A percentile compares a stretch with the other conserved stretches of the same genome.
phyloP scores from a whole-genome alignment of 2,113 vertebrate genomes.

The Phainopepla nitens region DNA sequence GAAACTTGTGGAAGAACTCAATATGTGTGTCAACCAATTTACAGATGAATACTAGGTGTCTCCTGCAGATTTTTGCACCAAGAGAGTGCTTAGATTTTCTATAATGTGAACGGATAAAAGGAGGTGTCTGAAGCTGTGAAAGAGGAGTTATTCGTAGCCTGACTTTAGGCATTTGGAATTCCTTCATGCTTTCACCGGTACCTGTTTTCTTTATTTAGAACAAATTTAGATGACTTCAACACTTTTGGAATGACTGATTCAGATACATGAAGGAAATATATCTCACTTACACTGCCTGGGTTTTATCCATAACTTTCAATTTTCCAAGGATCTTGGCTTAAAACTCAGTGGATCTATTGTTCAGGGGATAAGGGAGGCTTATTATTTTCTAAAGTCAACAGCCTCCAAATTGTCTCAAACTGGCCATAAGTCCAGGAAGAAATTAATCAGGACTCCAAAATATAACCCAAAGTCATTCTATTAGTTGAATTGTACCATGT shows the following conservation, averaged over 20 bases:
- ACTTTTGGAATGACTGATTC: neutral
- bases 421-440: conserved; percentile 15
- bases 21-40: neutral
- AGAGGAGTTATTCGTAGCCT: neutral
- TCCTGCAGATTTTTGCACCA: neutral
- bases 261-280: neutral
- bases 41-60: neutral
- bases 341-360: neutral
- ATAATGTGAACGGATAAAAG: neutral
- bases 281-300: neutral
- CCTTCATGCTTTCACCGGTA: neutral
- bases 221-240: neutral
- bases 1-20: neutral
- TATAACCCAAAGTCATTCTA: neutral
- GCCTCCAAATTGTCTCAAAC: neutral
- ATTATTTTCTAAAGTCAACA: neutral
- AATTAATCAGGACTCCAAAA: conserved; percentile 19
- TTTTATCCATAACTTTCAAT: neutral
- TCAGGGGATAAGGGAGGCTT: neutral
- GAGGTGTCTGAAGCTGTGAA: neutral
- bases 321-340: neutral
- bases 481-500: neutral
- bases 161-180: neutral
- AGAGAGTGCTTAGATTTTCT: neutral
- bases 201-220: neutral